Percentiles rank a stretch among this genome's conserved stretches.
phyloP scores from a whole-genome alignment of 1,140 invertebrate genomes.

The Caerostris extrusa region DNA sequence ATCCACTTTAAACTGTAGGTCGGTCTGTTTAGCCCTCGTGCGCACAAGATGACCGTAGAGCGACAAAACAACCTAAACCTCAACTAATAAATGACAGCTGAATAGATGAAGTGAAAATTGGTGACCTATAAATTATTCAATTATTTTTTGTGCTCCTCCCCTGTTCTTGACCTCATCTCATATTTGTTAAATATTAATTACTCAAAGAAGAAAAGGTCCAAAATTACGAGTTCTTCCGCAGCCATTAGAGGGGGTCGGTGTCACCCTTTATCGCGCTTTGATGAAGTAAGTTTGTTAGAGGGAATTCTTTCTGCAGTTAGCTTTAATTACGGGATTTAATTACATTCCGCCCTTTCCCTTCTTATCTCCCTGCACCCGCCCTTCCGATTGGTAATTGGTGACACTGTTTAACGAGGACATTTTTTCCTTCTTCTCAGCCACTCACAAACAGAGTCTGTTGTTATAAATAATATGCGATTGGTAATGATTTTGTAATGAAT shows the following conservation, averaged over 20 bases:
- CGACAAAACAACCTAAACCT: no score
- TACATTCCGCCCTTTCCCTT: constrained; percentile 38
- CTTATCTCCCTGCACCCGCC: not conserved
- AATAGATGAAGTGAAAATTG: no score
- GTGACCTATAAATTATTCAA: no score
- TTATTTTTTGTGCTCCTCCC: not conserved
- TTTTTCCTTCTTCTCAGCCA: not conserved
- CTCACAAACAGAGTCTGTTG: not conserved
- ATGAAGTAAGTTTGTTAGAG: constrained; percentile 70
- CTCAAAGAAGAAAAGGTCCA: constrained; percentile 42
- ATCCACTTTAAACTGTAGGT: no score
- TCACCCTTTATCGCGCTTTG: constrained; percentile 60
- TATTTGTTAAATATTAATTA: constrained; percentile 67
- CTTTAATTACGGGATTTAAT: constrained; percentile 71
- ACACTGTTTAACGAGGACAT: not conserved
- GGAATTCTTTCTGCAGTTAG: constrained; percentile 65
- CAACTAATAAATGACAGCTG: no score
- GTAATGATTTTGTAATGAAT: no score
- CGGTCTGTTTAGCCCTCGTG: no score
- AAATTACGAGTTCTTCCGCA: constrained; percentile 52
- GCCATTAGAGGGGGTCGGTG: constrained; percentile 25
- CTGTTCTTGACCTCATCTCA: not conserved
- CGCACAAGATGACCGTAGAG: no score
- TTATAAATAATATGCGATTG: no score
- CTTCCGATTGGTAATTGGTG: constrained; percentile 9